phyloP scores from a whole-genome alignment of 2,888 invertebrate genomes.

The Fabriciana adippe region DNA sequence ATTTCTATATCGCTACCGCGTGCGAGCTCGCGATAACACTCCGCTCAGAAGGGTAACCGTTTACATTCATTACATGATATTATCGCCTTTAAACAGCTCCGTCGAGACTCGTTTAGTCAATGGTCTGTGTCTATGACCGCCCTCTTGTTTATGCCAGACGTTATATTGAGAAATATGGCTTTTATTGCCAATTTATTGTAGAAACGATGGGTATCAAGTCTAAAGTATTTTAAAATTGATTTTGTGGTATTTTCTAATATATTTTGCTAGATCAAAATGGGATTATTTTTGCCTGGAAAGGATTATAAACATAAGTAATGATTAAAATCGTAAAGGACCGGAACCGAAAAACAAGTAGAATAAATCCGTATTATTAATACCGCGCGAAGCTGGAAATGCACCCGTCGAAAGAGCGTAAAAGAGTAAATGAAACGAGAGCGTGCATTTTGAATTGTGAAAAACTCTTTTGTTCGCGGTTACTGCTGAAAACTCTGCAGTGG shows the following conservation, averaged over 20 bases:
- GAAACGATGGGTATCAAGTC: background rate
- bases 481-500: constrained; percentile 69
- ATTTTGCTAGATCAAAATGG: background rate
- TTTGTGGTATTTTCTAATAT: background rate
- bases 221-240: background rate
- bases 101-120: constrained; percentile 65
- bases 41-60: constrained; percentile 55
- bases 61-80: constrained; percentile 76
- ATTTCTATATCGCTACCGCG: constrained; percentile 48
- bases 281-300: background rate
- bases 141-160: constrained; percentile 47
- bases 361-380: constrained; percentile 77
- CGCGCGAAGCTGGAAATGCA: constrained; percentile 75
- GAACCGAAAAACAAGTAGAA: constrained; percentile 64
- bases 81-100: constrained; percentile 74
- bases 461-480: constrained; percentile 75
- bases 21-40: constrained; percentile 71
- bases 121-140: constrained; percentile 56
- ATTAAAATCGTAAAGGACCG: constrained; percentile 36
- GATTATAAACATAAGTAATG: constrained; percentile 24
- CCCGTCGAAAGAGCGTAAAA: constrained; percentile 76
- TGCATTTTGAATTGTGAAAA: constrained; percentile 80
- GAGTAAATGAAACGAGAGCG: constrained; percentile 81
- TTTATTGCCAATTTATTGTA: constrained; percentile 20
- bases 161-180: constrained; percentile 21